These are phyloP conservation scores for Cataglyphis albicans DNA, from an alignment of 2,888 invertebrate species.

Conservation along the genomic window DNA sequence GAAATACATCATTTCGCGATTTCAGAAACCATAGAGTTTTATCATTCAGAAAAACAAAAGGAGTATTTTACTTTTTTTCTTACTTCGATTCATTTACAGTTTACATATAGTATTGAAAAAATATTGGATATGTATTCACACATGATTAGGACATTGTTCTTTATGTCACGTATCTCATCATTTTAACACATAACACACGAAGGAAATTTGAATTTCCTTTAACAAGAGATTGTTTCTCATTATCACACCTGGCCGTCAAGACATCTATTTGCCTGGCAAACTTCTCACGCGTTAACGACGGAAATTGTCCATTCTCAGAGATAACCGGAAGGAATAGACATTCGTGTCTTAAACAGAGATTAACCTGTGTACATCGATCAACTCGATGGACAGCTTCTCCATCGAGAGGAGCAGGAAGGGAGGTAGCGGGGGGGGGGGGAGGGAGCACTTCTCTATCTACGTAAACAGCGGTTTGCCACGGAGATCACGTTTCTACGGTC, in stretches of 20 bases:
- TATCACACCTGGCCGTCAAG: constrained; percentile 58
- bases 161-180: background rate
- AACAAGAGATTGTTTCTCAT: constrained; percentile 50
- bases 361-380: constrained; percentile 81
- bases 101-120: background rate
- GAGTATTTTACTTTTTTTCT: background rate
- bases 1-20: constrained; percentile 1
- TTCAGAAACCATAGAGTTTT: background rate
- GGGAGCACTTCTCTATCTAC: constrained; percentile 74
- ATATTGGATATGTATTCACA: background rate
- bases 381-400: constrained; percentile 57
- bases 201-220: background rate
- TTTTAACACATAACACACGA: background rate
- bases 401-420: constrained; percentile 15
- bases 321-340: constrained; percentile 68
- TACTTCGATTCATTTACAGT: background rate
- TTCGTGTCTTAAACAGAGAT: constrained; percentile 72
- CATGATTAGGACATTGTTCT: background rate
- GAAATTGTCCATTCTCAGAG: constrained; percentile 57
- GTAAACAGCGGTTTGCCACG: constrained; percentile 84
- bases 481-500: constrained; percentile 82
- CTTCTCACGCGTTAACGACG: constrained; percentile 47
- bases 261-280: constrained; percentile 52
- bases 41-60: background rate
- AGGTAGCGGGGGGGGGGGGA: constrained; percentile 28